Evolutionary conservation across 1,140 invertebrate genomes (phyloP).

Genomic region (Camponotus floridanus): DNA sequence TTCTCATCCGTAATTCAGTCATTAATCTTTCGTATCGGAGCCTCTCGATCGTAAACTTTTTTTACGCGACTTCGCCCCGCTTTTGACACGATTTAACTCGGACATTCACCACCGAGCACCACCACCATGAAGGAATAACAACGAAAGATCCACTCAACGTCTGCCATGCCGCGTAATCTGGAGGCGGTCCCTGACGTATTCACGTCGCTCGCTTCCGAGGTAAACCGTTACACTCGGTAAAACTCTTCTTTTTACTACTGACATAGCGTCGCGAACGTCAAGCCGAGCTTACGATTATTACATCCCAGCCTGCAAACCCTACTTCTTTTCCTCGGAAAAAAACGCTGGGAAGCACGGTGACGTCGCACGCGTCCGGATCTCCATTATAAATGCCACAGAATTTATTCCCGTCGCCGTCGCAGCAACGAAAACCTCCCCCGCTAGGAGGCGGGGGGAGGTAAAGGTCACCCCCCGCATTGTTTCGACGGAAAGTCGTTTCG

Average conservation of each 20-base stretch:
- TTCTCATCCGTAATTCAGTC: not conserved
- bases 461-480: constrained; percentile 33
- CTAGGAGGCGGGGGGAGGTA: not conserved
- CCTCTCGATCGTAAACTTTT: constrained; percentile 25
- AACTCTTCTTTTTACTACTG: constrained; percentile 67
- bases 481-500: constrained; percentile 54
- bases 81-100: constrained; percentile 46
- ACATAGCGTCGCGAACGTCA: constrained; percentile 45
- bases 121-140: constrained; percentile 44
- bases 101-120: constrained; percentile 6
- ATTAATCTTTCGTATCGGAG: constrained; percentile 13
- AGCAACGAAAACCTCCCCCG: constrained; percentile 20
- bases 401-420: constrained; percentile 58
- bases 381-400: constrained; percentile 64
- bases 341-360: constrained; percentile 6
- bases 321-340: constrained; percentile 29
- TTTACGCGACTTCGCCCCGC: constrained; percentile 19
- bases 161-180: constrained; percentile 47
- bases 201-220: constrained; percentile 37
- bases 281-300: constrained; percentile 68
- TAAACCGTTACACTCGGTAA: constrained; percentile 61
- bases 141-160: constrained; percentile 50
- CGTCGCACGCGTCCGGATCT: constrained; percentile 46
- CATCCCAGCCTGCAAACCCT: constrained; percentile 25
- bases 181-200: constrained; percentile 29